These are phyloP conservation scores for Onychorhynchus coronatus DNA, from an alignment of 2,113 vertebrate species.

Conservation along the genomic window DNA sequence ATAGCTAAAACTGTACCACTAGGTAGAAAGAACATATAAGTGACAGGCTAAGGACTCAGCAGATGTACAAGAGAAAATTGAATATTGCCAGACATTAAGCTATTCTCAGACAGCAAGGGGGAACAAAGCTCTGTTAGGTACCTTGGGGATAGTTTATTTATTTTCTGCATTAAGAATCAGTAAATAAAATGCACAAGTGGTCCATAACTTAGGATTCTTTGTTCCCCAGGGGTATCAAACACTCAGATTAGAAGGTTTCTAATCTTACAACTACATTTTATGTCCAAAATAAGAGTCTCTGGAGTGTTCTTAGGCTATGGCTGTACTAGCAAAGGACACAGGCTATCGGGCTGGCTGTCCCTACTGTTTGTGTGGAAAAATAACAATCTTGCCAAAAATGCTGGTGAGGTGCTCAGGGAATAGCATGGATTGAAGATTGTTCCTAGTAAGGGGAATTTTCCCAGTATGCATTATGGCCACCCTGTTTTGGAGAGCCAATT, in stretches of 20 bases:
- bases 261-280: background rate
- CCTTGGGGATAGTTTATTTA: background rate
- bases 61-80: background rate
- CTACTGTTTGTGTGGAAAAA: background rate
- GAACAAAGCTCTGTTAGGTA: background rate
- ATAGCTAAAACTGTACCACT: background rate
- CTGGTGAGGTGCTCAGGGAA: background rate
- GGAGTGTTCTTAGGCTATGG: background rate
- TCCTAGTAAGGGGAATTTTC: background rate
- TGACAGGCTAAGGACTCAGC: background rate
- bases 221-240: background rate
- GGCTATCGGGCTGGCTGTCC: background rate
- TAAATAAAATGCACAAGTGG: background rate
- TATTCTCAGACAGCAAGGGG: background rate
- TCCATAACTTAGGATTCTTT: background rate
- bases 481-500: background rate
- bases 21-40: background rate
- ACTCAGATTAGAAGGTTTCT: background rate
- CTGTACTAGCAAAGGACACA: background rate
- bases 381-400: background rate
- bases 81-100: background rate
- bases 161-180: background rate
- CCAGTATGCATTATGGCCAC: accelerated
- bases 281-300: background rate
- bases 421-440: background rate